Percentiles rank a stretch among this genome's conserved stretches.
Conservation (phyloP, 2,113 vertebrate genomes). For the Heterochromis multidens region DNA sequence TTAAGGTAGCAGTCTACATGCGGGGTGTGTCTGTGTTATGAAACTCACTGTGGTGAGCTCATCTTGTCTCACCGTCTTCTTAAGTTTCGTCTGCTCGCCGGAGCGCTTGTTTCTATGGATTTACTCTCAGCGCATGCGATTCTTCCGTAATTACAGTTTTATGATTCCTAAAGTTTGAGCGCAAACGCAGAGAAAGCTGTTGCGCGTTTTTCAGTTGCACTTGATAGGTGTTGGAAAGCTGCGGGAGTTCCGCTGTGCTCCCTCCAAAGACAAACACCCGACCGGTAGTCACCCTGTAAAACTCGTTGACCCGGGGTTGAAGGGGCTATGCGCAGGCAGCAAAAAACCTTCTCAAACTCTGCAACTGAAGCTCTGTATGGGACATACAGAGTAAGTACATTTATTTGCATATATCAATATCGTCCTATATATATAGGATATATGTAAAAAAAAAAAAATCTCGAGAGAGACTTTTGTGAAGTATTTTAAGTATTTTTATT, state of each 20-base stretch:
- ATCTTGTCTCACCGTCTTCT: not conserved
- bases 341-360: not conserved
- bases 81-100: accelerated
- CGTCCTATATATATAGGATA: no score
- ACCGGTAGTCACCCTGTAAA: not conserved
- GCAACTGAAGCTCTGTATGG: not conserved
- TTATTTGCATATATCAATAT: not conserved
- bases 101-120: not conserved
- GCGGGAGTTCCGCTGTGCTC: not conserved
- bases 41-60: not conserved
- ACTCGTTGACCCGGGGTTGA: not conserved
- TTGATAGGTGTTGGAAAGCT: not conserved
- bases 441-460: no score
- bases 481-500: not conserved
- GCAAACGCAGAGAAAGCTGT: not conserved
- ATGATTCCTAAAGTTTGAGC: not conserved
- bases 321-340: not conserved
- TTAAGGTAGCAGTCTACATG: no score
- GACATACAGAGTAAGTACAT: not conserved
- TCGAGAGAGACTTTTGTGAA: not conserved
- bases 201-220: not conserved
- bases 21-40: not conserved
- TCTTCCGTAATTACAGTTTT: not conserved
- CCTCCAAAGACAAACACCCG: not conserved
- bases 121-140: accelerated